Evolutionary conservation across 2,797 vertebrate genomes (phyloP).

Genomic region (Sebastiscus tertius): DNA sequence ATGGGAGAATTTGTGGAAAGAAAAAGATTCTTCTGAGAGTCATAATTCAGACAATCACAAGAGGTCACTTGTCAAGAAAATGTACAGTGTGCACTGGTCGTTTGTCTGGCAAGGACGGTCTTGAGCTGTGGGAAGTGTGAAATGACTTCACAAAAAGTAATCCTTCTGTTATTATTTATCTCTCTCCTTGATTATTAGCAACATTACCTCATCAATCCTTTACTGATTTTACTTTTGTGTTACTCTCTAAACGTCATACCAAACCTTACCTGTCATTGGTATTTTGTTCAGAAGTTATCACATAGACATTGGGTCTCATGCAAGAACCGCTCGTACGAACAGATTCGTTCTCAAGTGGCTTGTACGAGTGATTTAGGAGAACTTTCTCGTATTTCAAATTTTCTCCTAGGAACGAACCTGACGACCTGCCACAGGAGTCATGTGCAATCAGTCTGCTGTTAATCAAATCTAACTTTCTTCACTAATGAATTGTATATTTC

Average conservation of each 20-base stretch:
- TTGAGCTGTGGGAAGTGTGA: neutral
- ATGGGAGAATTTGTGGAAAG: constrained; percentile 7
- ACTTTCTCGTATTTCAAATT: too few relatives aligned
- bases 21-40: neutral
- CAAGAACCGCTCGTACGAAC: too few relatives aligned
- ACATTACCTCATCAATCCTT: neutral
- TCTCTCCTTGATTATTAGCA: neutral
- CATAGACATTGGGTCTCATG: neutral
- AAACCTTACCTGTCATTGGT: neutral
- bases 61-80: neutral
- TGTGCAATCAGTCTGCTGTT: too few relatives aligned
- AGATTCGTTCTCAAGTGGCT: too few relatives aligned
- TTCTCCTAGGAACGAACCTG: too few relatives aligned
- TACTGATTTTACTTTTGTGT: neutral
- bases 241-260: neutral
- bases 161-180: neutral
- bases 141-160: neutral
- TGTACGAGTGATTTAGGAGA: too few relatives aligned
- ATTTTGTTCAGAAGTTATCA: neutral
- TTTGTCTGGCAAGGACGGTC: neutral
- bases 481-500: too few relatives aligned
- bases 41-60: neutral
- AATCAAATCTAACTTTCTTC: too few relatives aligned
- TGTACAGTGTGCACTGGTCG: neutral
- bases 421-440: too few relatives aligned